Conservation (phyloP, 2,888 invertebrate genomes). For the Trachelus troglodyta region DNA sequence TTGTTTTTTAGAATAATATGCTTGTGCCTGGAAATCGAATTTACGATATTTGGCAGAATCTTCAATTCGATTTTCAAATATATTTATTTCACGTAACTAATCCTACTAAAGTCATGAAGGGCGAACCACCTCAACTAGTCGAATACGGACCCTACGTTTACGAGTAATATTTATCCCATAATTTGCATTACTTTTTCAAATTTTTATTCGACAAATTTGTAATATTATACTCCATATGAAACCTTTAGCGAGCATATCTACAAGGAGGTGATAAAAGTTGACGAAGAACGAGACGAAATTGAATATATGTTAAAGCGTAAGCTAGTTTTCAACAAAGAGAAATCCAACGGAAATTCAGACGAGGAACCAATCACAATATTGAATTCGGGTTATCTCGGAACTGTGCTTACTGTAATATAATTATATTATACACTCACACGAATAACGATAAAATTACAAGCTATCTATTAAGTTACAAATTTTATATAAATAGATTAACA, state of each 20-base stretch:
- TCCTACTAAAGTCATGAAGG: conserved; percentile 68
- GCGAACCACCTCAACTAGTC: conserved; percentile 69
- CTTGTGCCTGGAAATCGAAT: not conserved
- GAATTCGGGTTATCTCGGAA: conserved; percentile 72
- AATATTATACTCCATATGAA: not conserved
- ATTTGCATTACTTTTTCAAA: not conserved
- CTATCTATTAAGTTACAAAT: not conserved
- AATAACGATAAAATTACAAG: not conserved
- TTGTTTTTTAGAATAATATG: not conserved
- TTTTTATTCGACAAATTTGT: conserved; percentile 20
- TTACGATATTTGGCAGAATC: conserved; percentile 70
- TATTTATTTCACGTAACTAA: conserved; percentile 70
- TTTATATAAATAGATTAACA: not conserved
- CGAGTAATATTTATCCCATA: conserved; percentile 62
- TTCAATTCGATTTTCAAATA: conserved; percentile 26
- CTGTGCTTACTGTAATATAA: conserved; percentile 40
- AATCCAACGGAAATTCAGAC: conserved; percentile 65
- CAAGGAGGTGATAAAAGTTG: conserved; percentile 65
- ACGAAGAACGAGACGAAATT: conserved; percentile 69
- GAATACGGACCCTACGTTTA: conserved; percentile 76
- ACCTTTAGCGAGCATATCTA: conserved; percentile 66
- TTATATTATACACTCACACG: not conserved
- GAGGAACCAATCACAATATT: conserved; percentile 70
- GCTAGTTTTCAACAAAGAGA: conserved; percentile 69
- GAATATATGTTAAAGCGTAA: conserved; percentile 68